Percentiles rank a stretch among this genome's conserved stretches.
These are phyloP conservation scores for Heliconius charithonia DNA, from an alignment of 2,888 invertebrate genomes.

Conservation along the genomic window DNA sequence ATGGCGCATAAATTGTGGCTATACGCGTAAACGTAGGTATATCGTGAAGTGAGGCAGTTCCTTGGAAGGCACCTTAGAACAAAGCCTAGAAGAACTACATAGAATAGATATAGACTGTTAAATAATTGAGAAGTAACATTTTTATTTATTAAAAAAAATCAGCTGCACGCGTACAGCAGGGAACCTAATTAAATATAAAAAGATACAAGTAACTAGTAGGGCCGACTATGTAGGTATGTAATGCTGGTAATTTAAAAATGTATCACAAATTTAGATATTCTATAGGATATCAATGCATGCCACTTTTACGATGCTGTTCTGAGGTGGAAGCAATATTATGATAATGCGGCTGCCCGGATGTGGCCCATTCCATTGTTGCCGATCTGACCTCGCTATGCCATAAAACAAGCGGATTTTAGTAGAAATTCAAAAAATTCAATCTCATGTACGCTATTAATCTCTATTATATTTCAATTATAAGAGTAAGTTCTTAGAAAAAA, in stretches of 20 bases:
- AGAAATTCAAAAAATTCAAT: constrained; percentile 51
- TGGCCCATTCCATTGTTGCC: constrained; percentile 81
- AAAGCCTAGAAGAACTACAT: neutral
- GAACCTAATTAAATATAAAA: too few relatives aligned
- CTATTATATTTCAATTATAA: constrained; percentile 22
- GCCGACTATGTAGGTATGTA: neutral
- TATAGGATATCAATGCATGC: neutral
- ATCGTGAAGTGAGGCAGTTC: constrained; percentile 30
- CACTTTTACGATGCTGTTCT: constrained; percentile 54
- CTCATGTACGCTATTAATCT: constrained; percentile 36
- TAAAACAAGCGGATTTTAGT: constrained; percentile 54
- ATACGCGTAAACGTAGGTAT: constrained; percentile 34
- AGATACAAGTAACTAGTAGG: too few relatives aligned
- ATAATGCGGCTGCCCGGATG: constrained; percentile 78
- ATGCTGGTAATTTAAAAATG: neutral
- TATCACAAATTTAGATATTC: neutral
- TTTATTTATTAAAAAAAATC: neutral
- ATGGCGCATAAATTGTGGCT: constrained; percentile 30
- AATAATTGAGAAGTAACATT: neutral
- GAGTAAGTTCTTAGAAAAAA: too few relatives aligned
- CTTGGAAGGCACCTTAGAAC: constrained; percentile 22
- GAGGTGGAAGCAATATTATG: constrained; percentile 78
- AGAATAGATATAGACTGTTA: neutral
- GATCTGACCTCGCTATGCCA: constrained; percentile 75
- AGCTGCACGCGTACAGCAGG: too few relatives aligned